These are phyloP conservation scores for Drosophila lowei DNA, from an alignment of 1,140 invertebrate species.

Conservation along the genomic window DNA sequence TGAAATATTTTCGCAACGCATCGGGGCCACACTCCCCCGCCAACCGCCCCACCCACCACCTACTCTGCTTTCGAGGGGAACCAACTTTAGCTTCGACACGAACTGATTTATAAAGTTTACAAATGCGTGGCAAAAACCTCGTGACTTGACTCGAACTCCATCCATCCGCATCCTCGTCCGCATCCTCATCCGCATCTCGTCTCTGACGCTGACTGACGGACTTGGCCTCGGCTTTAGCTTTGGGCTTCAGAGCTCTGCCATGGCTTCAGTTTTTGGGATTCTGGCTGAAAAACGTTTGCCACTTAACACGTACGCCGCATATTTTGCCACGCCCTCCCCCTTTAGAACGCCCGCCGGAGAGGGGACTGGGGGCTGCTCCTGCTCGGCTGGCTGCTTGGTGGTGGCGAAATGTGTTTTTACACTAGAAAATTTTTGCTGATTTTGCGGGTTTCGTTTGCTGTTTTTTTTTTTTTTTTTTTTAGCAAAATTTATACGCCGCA, in stretches of 20 bases:
- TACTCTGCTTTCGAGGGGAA: constrained; percentile 1
- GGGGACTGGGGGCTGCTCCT: neutral
- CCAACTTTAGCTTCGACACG: constrained; percentile 71
- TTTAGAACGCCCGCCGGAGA: neutral
- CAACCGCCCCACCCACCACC: constrained; percentile 4
- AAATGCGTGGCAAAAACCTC: constrained; percentile 78
- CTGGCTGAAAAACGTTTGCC: constrained; percentile 77
- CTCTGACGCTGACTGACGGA: constrained; percentile 21
- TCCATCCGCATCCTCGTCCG: too few species aligned
- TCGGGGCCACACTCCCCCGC: constrained; percentile 13
- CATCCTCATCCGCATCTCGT: too few species aligned
- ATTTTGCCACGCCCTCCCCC: constrained; percentile 65
- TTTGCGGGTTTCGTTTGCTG: constrained; percentile 58
- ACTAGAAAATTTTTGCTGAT: constrained; percentile 71
- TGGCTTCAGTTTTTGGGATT: constrained; percentile 50
- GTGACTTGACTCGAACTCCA: constrained; percentile 60
- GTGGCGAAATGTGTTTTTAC: constrained; percentile 54
- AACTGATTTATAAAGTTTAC: constrained; percentile 81
- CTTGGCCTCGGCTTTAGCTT: constrained; percentile 23
- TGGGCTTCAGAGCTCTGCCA: neutral
- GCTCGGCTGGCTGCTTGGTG: constrained; percentile 20
- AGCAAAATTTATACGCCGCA: constrained; percentile 69
- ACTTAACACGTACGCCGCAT: constrained; percentile 81
- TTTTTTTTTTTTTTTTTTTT: too few species aligned
- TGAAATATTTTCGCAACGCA: constrained; percentile 63